Base-by-base conservation (phyloP, 2,113 vertebrate genomes). In the Pipra filicauda region DNA sequence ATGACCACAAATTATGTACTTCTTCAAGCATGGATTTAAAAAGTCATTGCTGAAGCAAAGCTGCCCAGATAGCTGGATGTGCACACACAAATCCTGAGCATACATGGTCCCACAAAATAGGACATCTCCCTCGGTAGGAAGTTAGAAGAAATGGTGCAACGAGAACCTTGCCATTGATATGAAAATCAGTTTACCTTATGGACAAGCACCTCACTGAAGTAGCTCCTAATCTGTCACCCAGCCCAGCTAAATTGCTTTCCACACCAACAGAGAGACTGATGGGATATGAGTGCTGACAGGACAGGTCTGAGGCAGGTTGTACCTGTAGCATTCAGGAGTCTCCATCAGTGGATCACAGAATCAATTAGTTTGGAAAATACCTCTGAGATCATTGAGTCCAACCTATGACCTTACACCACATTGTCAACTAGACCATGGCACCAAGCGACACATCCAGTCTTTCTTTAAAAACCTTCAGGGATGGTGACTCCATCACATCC, bases 241-340 rank as follows among this genome's bases (percentile, higher is more conserved):
- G 67, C 17, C 71, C 64, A 59, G 17, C 15, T 15, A 59, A 79
- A 89, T 39, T 85, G 20, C 18, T 70, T 85, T 88, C 33, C 46
- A 37, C 0, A 0, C 21, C 16, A 35, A 17, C 1, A 54, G 22
- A 62, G 71, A 83, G 85, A 23, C 22, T 48, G 48, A 15, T 43
- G n/a, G 23, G n/a, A 51, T 28, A 22, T 0, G 0, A 52, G 22
- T 13, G 31, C 33, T 5, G 3, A 7, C 1, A 11, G 21, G 6
- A 70, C 19, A 77, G 46, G 28, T 84, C 54, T 62, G 75, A n/a
- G 30, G 12, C 0, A 0, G 2, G 1, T 33, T 15, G 21, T 23
- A 26, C 52, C 57, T 41, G 30, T 12, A 33, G n/a, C 2, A 4
- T 43, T 44, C 16, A 10, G 24, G 33, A 80, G 14, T 19, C 20